Percentiles rank a stretch among this genome's conserved stretches.
These are phyloP conservation scores for Umimayanthus kanabou DNA, from an alignment of 92 coral and sea anemone genomes.

Conservation along the genomic window DNA sequence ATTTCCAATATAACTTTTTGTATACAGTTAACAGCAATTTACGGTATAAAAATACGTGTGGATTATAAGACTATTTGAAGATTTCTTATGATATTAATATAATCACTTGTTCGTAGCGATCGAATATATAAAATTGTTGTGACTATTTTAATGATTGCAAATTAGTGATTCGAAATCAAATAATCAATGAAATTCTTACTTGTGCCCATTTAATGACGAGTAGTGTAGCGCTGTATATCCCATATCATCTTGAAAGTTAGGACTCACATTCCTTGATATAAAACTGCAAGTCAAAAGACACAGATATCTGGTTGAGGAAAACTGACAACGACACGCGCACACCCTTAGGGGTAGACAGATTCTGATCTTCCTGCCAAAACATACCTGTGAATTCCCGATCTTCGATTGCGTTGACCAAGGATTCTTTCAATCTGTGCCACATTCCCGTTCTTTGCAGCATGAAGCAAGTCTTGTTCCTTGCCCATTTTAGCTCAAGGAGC, in stretches of 20 bases:
- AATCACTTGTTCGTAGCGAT: not conserved
- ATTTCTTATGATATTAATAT: not conserved
- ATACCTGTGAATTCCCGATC: slow-evolving; percentile 86
- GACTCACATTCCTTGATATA: slow-evolving; percentile 74
- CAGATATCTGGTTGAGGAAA: not conserved
- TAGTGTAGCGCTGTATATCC: slow-evolving; percentile 93
- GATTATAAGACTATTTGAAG: not conserved
- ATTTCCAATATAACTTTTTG: too few relatives aligned
- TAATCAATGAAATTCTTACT: slow-evolving; percentile 44
- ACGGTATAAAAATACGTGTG: not conserved
- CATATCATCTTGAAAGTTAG: slow-evolving; percentile 95
- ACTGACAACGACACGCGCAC: not conserved
- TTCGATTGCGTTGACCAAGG: slow-evolving; percentile 79
- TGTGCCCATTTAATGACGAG: slow-evolving; percentile 88
- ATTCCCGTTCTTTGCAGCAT: slow-evolving; percentile 93
- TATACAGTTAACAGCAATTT: not conserved
- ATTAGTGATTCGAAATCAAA: not conserved
- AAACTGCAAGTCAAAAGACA: slow-evolving; percentile 55
- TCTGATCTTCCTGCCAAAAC: slow-evolving; percentile 17
- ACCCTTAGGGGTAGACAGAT: not conserved
- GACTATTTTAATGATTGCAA: slow-evolving; percentile 4
- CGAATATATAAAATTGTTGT: not conserved
- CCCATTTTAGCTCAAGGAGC: slow-evolving; percentile 69
- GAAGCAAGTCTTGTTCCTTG: slow-evolving; percentile 92
- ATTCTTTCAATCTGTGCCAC: slow-evolving; percentile 95